phyloP scores from a whole-genome alignment of 2,888 invertebrate species.

The Drosophila mayaguana region DNA sequence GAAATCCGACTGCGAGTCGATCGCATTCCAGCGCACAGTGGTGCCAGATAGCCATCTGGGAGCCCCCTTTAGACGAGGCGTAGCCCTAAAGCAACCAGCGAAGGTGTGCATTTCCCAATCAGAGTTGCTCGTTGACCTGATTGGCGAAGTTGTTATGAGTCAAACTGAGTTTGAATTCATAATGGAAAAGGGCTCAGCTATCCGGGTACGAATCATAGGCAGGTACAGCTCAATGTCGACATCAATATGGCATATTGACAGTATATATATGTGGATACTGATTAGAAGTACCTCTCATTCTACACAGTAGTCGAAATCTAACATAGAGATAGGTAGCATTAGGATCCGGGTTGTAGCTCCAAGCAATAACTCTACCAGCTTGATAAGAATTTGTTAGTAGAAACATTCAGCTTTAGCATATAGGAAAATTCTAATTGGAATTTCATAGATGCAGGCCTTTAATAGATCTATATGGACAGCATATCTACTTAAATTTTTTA shows the following conservation, averaged over 20 bases:
- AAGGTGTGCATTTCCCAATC: constrained; percentile 6
- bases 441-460: too few relatives aligned
- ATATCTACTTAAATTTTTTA: neutral
- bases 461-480: neutral
- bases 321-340: neutral
- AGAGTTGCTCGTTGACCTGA: neutral
- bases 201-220: neutral
- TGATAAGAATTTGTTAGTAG: neutral
- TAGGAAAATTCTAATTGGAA: neutral
- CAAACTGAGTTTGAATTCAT: neutral
- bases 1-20: constrained; percentile 57
- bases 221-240: neutral
- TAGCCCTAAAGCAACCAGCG: constrained; percentile 9
- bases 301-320: neutral
- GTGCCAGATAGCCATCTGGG: constrained; percentile 29
- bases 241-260: neutral
- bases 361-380: too few relatives aligned
- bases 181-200: neutral
- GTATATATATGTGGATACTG: neutral
- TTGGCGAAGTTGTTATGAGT: neutral
- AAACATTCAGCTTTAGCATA: neutral
- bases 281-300: neutral
- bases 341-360: neutral
- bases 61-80: constrained; percentile 4
- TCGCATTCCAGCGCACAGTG: constrained; percentile 73